Conservation (phyloP, 2,888 invertebrate species). For the Pandemis corylana region DNA sequence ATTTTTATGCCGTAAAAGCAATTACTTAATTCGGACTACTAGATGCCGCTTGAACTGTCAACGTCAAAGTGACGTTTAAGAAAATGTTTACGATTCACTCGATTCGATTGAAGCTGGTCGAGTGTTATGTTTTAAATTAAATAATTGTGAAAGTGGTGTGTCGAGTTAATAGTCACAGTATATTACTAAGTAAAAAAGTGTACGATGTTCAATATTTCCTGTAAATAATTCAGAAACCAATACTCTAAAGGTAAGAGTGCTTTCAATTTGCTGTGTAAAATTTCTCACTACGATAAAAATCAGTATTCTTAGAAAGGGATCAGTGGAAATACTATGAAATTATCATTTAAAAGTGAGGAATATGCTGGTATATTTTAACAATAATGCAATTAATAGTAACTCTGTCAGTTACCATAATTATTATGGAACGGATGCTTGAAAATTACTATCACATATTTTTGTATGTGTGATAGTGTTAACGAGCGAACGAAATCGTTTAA, state of each 20-base stretch:
- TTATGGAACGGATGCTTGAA: neutral
- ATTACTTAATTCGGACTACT: neutral
- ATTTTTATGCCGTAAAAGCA: neutral
- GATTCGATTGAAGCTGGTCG: neutral
- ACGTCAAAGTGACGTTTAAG: constrained; percentile 12
- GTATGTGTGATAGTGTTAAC: neutral
- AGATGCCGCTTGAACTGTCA: constrained; percentile 1
- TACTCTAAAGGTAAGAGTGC: constrained; percentile 1
- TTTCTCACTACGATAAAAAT: neutral
- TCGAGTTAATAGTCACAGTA: neutral
- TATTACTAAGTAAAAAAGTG: neutral
- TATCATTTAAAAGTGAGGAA: neutral
- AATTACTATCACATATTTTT: neutral
- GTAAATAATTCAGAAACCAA: neutral
- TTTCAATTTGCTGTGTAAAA: neutral
- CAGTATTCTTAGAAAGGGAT: neutral
- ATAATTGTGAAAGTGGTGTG: neutral
- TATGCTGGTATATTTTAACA: neutral
- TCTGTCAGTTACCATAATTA: neutral
- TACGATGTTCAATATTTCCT: neutral
- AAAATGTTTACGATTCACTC: constrained; percentile 20
- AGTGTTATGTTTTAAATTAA: neutral
- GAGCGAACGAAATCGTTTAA: neutral
- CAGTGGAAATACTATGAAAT: neutral
- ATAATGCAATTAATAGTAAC: neutral